Base-by-base conservation (phyloP, 2,888 invertebrate species). In the Ichneumoninae sp. region DNA sequence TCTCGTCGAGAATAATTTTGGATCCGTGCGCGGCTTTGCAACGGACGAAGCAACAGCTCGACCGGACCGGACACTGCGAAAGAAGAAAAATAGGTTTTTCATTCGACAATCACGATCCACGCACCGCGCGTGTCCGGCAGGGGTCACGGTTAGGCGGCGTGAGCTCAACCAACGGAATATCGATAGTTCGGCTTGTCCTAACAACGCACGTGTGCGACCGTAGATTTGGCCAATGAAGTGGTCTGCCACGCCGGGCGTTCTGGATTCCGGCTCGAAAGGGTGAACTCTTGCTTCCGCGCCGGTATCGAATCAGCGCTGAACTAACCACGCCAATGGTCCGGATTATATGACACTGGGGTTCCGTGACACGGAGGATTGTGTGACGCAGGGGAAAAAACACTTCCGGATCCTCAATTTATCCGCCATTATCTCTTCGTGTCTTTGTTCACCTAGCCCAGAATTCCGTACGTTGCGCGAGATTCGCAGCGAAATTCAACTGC, bases 181-280 rank as follows among this genome's bases (percentile, higher is more conserved):
- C 92, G 92, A 92, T 92, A 92, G 92, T 92, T 88, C 86, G 90
- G 86, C 85, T 75, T 84, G 88, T 88, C 88, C 89, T 93, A 93
- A 93, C 92, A 92, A 93, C 87, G 93, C 91, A 92, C 93, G 93
- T 93, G 93, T 92, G 91, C 88, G 88, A 88, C 74, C 83, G 89
- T 89, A 92, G 92, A 93, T 93, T 93, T 93, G 91, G 93, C 93
- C 93, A 93, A 93, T 93, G 89, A 89, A 89, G 83, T 73, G 77
- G 50, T 75, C 78, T 44, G 57, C 77, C 54, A 26, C 68, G 74
- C 26, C 68, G 73, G 74, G 68, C 63, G 68, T 75, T 74, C 76
- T 71, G 65, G 84, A 86, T 84, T 78, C 30, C 73, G 73, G 73
- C 82, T 86, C 87, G 89, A 91, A 90, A 91, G 90, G 90, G 90